Evolutionary conservation across 2,888 invertebrate genomes (phyloP).

Genomic region (Sphaeridia pumilis): DNA sequence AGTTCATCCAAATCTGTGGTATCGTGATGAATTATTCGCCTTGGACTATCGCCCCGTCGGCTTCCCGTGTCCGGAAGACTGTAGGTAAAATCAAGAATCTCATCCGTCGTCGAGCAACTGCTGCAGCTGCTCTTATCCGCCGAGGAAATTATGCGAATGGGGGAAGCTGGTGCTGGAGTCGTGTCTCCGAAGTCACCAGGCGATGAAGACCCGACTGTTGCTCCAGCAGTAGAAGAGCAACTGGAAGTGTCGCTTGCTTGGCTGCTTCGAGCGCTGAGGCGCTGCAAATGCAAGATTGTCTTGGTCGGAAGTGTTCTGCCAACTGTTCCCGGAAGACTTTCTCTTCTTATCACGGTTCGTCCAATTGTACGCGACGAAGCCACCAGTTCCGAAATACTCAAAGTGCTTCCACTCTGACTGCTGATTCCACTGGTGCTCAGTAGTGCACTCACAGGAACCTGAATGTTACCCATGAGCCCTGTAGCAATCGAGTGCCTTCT

Average conservation of each 20-base stretch:
- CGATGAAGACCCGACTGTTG: constrained; percentile 20
- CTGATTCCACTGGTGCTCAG: constrained; percentile 21
- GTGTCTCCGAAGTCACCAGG: constrained; percentile 14
- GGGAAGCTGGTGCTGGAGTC: constrained; percentile 24
- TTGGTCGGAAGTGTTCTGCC: constrained; percentile 37
- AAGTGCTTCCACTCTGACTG: constrained; percentile 30
- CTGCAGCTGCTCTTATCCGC: constrained; percentile 33
- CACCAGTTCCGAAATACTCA: constrained; percentile 31
- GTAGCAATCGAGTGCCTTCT: constrained; percentile 36
- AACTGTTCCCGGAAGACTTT: constrained; percentile 45
- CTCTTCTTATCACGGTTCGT: constrained; percentile 46
- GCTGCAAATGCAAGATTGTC: constrained; percentile 38
- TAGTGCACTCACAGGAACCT: constrained; percentile 27
- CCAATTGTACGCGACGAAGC: constrained; percentile 29
- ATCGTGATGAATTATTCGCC: constrained; percentile 24
- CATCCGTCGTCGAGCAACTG: constrained; percentile 33
- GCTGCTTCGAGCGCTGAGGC: constrained; percentile 24
- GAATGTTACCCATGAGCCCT: constrained; percentile 35
- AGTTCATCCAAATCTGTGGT: constrained; percentile 35
- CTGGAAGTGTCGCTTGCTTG: constrained; percentile 17
- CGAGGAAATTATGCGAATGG: constrained; percentile 18
- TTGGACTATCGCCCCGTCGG: constrained; percentile 29
- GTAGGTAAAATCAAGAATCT: constrained; percentile 35
- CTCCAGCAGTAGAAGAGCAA: constrained; percentile 23
- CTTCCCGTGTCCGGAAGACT: constrained; percentile 35